phyloP scores from a whole-genome alignment of 2,888 invertebrate species.

The Drosophila lutescens region DNA sequence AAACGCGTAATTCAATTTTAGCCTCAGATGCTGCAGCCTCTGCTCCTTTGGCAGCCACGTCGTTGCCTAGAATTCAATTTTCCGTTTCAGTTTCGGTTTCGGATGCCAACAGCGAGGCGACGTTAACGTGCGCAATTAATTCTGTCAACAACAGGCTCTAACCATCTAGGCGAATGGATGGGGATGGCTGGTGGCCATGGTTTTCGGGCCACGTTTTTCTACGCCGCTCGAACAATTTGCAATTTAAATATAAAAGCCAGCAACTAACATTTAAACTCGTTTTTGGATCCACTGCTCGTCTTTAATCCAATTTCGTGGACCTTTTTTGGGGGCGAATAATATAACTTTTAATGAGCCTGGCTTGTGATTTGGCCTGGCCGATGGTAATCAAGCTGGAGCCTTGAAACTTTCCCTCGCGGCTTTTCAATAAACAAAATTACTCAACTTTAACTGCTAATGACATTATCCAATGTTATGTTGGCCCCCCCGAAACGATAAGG shows the following conservation, averaged over 20 bases:
- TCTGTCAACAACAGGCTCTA: conserved; percentile 66
- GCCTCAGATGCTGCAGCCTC: conserved; percentile 5
- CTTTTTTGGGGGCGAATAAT: conserved; percentile 5
- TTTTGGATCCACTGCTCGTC: neutral
- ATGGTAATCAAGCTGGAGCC: conserved; percentile 33
- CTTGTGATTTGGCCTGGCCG: conserved; percentile 53
- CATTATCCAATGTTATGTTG: conserved; percentile 31
- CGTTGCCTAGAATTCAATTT: conserved; percentile 64
- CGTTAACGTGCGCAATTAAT: conserved; percentile 73
- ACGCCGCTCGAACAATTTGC: conserved; percentile 24
- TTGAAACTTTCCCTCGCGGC: conserved; percentile 17
- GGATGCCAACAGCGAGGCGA: conserved; percentile 18
- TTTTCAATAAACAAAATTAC: conserved; percentile 41
- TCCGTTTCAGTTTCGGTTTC: conserved; percentile 32
- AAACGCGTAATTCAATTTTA: conserved; percentile 38
- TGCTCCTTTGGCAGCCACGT: conserved; percentile 44
- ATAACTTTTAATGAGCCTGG: conserved; percentile 45
- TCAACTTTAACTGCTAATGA: conserved; percentile 42
- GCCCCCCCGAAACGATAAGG: conserved; percentile 13
- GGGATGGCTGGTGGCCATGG: conserved; percentile 19
- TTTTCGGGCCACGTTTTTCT: conserved; percentile 6
- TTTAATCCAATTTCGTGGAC: conserved; percentile 33
- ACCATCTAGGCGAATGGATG: neutral
- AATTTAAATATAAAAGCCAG: conserved; percentile 31
- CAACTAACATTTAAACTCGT: conserved; percentile 33